Percentiles rank a stretch among this genome's conserved stretches.
phyloP scores from a whole-genome alignment of 2,113 vertebrate species.

The human region DNA sequence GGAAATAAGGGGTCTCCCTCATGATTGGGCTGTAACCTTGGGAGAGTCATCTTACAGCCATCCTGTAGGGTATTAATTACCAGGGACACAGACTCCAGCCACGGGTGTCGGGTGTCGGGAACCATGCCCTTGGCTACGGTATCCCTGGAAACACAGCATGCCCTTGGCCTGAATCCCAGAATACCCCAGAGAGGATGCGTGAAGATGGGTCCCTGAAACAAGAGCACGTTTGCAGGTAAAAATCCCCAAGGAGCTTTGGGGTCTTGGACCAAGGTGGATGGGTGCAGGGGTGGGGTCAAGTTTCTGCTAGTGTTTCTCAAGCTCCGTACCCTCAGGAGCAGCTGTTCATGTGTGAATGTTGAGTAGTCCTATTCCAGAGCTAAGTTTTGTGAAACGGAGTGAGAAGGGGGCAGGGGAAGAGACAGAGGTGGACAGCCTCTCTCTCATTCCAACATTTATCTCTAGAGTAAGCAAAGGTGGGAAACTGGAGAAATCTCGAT shows the following conservation, averaged over 20 bases:
- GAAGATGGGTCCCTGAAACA: not conserved
- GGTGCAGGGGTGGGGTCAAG: too few relatives aligned
- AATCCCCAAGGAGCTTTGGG: not conserved
- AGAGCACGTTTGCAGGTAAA: not conserved
- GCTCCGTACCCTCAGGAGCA: not conserved
- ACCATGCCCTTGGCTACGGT: not conserved
- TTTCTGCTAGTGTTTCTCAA: not conserved
- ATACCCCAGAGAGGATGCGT: not conserved
- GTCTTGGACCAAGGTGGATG: not conserved
- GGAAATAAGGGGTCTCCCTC: not conserved
- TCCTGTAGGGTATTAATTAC: too few relatives aligned
- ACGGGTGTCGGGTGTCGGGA: too few relatives aligned
- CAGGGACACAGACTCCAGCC: not conserved
- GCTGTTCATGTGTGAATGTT: fast-evolving
- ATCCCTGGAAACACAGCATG: not conserved
- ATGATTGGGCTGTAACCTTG: fast-evolving
- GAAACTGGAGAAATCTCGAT: not conserved
- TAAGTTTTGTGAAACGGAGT: not conserved
- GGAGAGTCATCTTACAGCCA: not conserved
- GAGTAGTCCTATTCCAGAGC: not conserved
- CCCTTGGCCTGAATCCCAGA: not conserved
- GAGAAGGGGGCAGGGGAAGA: not conserved
- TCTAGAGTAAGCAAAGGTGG: not conserved
- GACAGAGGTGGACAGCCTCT: not conserved
- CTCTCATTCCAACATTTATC: not conserved